Evolutionary conservation across 2,888 invertebrate genomes (phyloP).

Genomic region (Campaea margaritaria): DNA sequence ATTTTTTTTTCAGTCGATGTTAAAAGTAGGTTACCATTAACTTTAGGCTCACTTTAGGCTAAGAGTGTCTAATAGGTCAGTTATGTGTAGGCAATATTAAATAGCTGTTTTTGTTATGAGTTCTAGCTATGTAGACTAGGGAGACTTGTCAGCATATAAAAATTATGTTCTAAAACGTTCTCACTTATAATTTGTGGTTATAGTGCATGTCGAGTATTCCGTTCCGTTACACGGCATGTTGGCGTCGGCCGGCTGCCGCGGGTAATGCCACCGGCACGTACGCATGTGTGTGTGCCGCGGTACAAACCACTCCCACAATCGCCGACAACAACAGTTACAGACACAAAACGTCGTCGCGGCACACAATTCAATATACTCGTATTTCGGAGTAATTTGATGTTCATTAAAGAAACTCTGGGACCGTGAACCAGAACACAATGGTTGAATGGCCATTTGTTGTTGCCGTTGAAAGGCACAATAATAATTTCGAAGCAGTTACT

Average conservation of each 20-base stretch:
- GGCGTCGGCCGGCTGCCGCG: constrained; percentile 70
- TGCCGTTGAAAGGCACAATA: constrained; percentile 82
- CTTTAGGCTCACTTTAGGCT: too few relatives aligned
- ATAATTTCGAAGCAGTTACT: constrained; percentile 77
- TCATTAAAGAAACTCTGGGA: constrained; percentile 84
- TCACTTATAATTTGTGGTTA: constrained; percentile 85
- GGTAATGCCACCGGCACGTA: constrained; percentile 62
- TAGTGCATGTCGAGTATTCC: constrained; percentile 81
- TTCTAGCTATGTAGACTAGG: constrained; percentile 29
- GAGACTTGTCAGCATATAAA: constrained; percentile 70
- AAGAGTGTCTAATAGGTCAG: neutral
- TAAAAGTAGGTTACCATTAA: neutral
- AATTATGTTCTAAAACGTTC: constrained; percentile 80
- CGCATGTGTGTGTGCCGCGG: constrained; percentile 28
- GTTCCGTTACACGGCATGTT: constrained; percentile 80
- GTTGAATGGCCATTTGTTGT: constrained; percentile 84
- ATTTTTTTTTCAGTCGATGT: neutral
- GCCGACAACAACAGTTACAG: constrained; percentile 71
- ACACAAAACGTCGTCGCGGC: constrained; percentile 79
- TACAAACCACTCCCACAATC: constrained; percentile 61
- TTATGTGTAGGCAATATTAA: neutral
- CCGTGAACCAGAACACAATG: constrained; percentile 85
- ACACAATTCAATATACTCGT: constrained; percentile 78
- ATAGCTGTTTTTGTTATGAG: constrained; percentile 1
- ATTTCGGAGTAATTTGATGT: constrained; percentile 84